Evolutionary conservation across 2,113 vertebrate species (phyloP).

Genomic region (Saguinus imperator): DNA sequence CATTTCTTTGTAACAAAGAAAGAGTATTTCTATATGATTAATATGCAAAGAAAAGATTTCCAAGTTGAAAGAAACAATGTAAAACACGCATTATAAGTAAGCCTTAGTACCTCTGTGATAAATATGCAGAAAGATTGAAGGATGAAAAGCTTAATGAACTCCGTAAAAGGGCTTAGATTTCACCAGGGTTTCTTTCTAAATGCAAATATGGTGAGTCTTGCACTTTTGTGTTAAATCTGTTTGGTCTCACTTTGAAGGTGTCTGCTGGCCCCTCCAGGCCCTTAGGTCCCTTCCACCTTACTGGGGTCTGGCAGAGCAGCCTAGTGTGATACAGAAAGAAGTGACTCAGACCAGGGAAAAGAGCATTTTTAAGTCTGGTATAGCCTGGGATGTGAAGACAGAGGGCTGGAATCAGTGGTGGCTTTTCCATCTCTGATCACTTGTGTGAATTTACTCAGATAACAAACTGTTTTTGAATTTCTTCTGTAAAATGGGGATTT

Average conservation of each 20-base stretch:
- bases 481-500: not conserved
- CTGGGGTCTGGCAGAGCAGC: not conserved
- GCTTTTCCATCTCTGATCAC: not conserved
- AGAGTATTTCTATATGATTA: not conserved
- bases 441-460: not conserved
- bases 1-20: not conserved
- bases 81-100: not conserved
- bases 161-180: rapidly evolving
- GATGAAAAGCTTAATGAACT: not conserved
- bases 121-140: too few species aligned
- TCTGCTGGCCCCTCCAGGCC: rapidly evolving
- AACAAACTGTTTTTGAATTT: not conserved
- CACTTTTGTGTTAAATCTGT: rapidly evolving
- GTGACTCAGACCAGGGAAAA: not conserved
- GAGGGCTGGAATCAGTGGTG: not conserved
- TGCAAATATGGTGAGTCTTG: not conserved
- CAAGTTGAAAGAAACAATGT: not conserved
- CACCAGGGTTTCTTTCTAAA: not conserved
- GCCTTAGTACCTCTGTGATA: not conserved
- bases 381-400: not conserved
- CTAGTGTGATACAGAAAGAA: too few species aligned
- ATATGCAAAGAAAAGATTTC: not conserved
- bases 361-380: not conserved
- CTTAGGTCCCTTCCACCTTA: not conserved
- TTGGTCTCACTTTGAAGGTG: not conserved